Evolutionary conservation across 2,888 invertebrate genomes (phyloP).

Genomic region (Elegia similella): DNA sequence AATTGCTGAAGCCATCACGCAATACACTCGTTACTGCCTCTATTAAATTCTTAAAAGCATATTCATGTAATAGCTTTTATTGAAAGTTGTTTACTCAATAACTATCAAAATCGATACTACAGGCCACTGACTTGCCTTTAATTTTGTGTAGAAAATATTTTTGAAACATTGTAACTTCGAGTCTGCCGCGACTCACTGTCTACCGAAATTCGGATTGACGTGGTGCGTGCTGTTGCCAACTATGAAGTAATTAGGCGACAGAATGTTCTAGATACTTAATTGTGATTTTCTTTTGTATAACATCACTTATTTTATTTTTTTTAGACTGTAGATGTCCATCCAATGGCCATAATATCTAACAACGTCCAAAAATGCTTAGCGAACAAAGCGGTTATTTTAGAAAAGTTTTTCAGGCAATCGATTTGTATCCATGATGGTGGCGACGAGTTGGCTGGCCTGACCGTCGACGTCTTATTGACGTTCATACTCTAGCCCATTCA

Average conservation of each 20-base stretch:
- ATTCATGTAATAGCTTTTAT: constrained; percentile 12
- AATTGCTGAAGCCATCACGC: constrained; percentile 34
- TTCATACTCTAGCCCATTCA: constrained; percentile 43
- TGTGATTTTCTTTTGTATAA: neutral
- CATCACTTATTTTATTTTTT: neutral
- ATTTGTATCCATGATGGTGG: constrained; percentile 37
- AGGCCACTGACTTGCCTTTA: neutral
- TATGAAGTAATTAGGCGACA: constrained; percentile 9
- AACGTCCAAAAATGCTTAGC: neutral
- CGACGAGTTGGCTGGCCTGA: constrained; percentile 51
- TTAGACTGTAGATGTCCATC: neutral
- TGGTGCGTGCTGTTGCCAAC: constrained; percentile 7
- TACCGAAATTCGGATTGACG: constrained; percentile 8
- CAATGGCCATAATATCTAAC: neutral
- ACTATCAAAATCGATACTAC: neutral
- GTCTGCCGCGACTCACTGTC: constrained; percentile 6
- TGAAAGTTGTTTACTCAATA: constrained; percentile 6
- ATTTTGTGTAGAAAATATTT: neutral
- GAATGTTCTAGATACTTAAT: constrained; percentile 7
- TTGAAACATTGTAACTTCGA: neutral
- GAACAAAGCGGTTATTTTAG: constrained; percentile 5
- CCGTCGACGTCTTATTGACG: constrained; percentile 40
- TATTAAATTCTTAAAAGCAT: constrained; percentile 14
- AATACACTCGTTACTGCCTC: constrained; percentile 24
- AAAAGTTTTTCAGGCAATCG: constrained; percentile 37